Evolutionary conservation across 2,797 vertebrate species (phyloP).

Genomic region (Merluccius polli): DNA sequence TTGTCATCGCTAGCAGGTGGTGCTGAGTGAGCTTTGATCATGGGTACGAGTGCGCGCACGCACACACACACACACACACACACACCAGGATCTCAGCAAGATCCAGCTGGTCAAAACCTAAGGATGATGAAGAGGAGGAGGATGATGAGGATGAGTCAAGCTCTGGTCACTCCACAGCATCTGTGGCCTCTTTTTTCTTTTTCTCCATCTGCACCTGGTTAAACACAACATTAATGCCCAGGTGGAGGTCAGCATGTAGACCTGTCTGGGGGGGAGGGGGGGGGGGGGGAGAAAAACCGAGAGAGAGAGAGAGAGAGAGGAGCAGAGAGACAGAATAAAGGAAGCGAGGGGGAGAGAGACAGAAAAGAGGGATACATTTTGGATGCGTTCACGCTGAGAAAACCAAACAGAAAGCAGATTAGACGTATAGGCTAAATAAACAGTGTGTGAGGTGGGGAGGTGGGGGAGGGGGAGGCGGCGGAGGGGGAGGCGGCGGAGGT

Average conservation of each 20-base stretch:
- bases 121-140: conserved; percentile 12
- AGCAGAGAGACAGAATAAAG: too few relatives aligned
- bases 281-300: neutral
- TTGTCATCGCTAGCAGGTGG: conserved; percentile 45
- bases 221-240: conserved; percentile 58
- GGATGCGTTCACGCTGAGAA: neutral
- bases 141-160: conserved; percentile 53
- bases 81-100: conserved; percentile 35
- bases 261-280: conserved; percentile 8
- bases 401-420: conserved; percentile 32
- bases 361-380: conserved; percentile 29
- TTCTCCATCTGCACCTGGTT: conserved; percentile 68
- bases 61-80: neutral
- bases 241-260: conserved; percentile 30
- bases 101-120: conserved; percentile 58
- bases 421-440: conserved; percentile 65
- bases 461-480: conserved; percentile 22
- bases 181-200: conserved; percentile 57
- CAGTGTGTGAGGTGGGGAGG: conserved; percentile 45
- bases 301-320: neutral
- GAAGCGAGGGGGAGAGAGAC: too few relatives aligned
- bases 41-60: too few relatives aligned
- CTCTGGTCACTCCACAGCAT: conserved; percentile 53
- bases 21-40: conserved; percentile 67
- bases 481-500: conserved; percentile 12